These are phyloP conservation scores for Rhagium mordax DNA, from an alignment of 2,888 invertebrate genomes.

Conservation along the genomic window DNA sequence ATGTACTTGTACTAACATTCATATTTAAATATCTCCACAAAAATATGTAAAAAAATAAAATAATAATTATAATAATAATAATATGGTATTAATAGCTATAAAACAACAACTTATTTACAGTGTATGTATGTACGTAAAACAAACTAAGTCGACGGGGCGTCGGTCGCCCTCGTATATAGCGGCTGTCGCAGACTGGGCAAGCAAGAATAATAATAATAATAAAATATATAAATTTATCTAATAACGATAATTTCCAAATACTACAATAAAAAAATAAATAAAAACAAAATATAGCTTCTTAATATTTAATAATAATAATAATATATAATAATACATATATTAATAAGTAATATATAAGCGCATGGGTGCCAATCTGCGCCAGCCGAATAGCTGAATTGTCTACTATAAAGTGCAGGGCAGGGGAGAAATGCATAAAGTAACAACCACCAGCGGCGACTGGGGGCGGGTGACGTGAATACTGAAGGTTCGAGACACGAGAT, in stretches of 20 bases:
- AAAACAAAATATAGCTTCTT: slow-evolving; percentile 68
- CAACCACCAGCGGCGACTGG: slow-evolving; percentile 36
- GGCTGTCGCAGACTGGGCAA: slow-evolving; percentile 61
- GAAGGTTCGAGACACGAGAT: slow-evolving; percentile 64
- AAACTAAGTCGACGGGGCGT: slow-evolving; percentile 64
- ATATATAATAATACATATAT: slow-evolving; percentile 64
- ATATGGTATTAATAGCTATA: slow-evolving; percentile 70
- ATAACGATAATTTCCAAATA: slow-evolving; percentile 68
- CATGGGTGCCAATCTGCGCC: slow-evolving; percentile 57
- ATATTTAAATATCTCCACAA: slow-evolving; percentile 72
- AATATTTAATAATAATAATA: slow-evolving; percentile 63
- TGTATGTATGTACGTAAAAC: slow-evolving; percentile 67
- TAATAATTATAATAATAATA: slow-evolving; percentile 70
- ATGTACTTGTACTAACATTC: slow-evolving; percentile 71
- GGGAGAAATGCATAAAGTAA: slow-evolving; percentile 57
- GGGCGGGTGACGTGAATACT: slow-evolving; percentile 61
- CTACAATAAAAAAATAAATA: slow-evolving; percentile 70
- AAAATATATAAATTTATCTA: slow-evolving; percentile 69
- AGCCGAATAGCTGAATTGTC: slow-evolving; percentile 56
- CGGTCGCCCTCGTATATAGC: slow-evolving; percentile 49
- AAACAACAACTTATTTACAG: slow-evolving; percentile 72
- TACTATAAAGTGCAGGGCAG: slow-evolving; percentile 57
- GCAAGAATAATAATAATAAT: slow-evolving; percentile 64
- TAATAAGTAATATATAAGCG: slow-evolving; percentile 64
- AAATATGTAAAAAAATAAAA: slow-evolving; percentile 73